Evolutionary conservation across 2,113 vertebrate species (phyloP).

Genomic region (Tupaia chinensis): DNA sequence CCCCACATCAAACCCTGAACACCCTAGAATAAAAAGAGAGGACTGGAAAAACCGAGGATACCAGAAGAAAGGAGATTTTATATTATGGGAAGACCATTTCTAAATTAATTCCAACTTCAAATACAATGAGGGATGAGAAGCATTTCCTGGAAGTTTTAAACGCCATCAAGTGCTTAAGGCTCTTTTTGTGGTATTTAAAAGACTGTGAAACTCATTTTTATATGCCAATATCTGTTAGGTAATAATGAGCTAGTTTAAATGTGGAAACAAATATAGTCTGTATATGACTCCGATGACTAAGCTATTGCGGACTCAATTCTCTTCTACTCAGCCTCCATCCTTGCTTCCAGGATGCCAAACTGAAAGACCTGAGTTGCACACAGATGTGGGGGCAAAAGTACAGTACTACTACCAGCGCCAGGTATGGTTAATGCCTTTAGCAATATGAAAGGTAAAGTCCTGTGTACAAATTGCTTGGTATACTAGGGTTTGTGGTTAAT

Average conservation of each 20-base stretch:
- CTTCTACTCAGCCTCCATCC: background rate
- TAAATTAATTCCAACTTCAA: background rate
- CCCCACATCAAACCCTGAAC: accelerated
- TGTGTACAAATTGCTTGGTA: background rate
- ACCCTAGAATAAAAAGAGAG: background rate
- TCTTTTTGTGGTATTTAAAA: background rate
- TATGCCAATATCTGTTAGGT: background rate
- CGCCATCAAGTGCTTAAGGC: background rate
- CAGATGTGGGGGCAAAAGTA: background rate
- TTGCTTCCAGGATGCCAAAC: background rate
- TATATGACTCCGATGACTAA: background rate
- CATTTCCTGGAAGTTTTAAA: background rate
- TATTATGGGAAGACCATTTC: background rate
- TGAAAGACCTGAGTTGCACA: background rate
- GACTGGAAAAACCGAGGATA: background rate
- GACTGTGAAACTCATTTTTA: background rate
- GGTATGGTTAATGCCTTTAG: background rate
- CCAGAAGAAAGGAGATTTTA: background rate
- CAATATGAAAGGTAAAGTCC: background rate
- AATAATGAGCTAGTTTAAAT: conserved; percentile 9
- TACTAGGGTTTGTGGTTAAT: background rate
- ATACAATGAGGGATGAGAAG: background rate
- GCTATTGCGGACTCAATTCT: background rate
- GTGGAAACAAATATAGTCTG: background rate
- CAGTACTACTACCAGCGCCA: background rate